phyloP scores from a whole-genome alignment of 2,888 invertebrate species.

The Drosophila anomelani region DNA sequence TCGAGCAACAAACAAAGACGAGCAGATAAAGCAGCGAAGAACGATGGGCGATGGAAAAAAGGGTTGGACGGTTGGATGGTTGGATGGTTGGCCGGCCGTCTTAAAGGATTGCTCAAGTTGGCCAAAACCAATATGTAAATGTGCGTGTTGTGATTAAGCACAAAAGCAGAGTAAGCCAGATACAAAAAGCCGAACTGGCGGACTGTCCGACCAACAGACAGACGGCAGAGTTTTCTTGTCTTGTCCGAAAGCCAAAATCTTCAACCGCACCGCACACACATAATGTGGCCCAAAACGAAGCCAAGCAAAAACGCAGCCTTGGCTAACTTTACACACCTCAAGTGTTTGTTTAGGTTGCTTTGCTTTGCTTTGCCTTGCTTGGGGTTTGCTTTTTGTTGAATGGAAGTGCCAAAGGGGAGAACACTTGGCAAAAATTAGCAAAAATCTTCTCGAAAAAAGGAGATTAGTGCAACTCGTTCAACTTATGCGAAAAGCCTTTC shows the following conservation, averaged over 20 bases:
- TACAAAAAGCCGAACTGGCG: conserved; percentile 29
- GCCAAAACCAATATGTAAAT: conserved; percentile 80
- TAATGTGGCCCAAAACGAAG: conserved; percentile 79
- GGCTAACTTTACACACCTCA: conserved; percentile 81
- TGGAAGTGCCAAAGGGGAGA: conserved; percentile 13
- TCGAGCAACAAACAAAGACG: conserved; percentile 28
- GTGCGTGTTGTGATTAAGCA: conserved; percentile 81
- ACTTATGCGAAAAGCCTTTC: conserved; percentile 12
- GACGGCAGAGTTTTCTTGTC: conserved; percentile 45
- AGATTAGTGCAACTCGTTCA: conserved; percentile 23
- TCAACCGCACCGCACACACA: conserved; percentile 55
- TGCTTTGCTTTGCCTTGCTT: conserved; percentile 43
- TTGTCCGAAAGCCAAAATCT: conserved; percentile 70
- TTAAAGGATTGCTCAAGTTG: conserved; percentile 81
- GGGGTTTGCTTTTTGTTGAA: conserved; percentile 37
- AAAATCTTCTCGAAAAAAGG: conserved; percentile 10
- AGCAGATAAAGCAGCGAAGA: conserved; percentile 52
- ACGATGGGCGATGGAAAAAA: conserved; percentile 46
- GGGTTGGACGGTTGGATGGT: conserved; percentile 49
- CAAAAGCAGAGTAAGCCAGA: conserved; percentile 58
- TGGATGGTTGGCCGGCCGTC: conserved; percentile 40
- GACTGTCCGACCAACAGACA: conserved; percentile 30
- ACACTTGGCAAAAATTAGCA: conserved; percentile 37
- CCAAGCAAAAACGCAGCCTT: conserved; percentile 64
- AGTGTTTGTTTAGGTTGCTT: conserved; percentile 77